phyloP scores from a whole-genome alignment of 1,140 invertebrate species.

The Monochamus saltuarius region DNA sequence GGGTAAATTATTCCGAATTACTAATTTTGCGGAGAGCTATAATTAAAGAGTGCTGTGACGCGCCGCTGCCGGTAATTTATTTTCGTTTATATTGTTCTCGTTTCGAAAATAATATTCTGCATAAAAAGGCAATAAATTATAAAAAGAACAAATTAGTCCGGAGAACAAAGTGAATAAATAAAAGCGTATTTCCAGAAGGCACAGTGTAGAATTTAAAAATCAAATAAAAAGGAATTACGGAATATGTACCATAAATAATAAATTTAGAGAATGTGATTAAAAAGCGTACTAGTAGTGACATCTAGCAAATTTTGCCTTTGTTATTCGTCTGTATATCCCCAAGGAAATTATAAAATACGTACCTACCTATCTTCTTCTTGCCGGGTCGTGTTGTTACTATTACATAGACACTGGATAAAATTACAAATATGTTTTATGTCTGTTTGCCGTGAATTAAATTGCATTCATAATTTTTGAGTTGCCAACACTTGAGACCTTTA shows the following conservation, averaged over 20 bases:
- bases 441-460: constrained; percentile 34
- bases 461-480: constrained; percentile 19
- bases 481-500: constrained; percentile 4
- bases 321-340: constrained; percentile 27
- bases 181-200: constrained; percentile 17
- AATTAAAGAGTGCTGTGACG: too few relatives aligned
- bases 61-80: too few relatives aligned
- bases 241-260: constrained; percentile 34
- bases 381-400: constrained; percentile 5
- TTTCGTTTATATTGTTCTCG: too few relatives aligned
- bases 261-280: constrained; percentile 36
- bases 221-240: constrained; percentile 33
- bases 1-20: too few relatives aligned
- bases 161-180: constrained; percentile 25
- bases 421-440: constrained; percentile 32
- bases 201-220: constrained; percentile 22
- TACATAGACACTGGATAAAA: constrained; percentile 31
- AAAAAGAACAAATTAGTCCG: constrained; percentile 19
- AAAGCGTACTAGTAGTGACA: constrained; percentile 33
- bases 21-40: too few relatives aligned
- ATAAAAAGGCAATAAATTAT: constrained; percentile 17
- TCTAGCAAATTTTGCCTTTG: constrained; percentile 27
- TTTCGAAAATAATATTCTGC: constrained; percentile 1
- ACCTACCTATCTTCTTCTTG: constrained; percentile 28
- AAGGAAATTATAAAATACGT: constrained; percentile 35